Conservation (phyloP, 2,797 vertebrate species). For the Thamnophis elegans region DNA sequence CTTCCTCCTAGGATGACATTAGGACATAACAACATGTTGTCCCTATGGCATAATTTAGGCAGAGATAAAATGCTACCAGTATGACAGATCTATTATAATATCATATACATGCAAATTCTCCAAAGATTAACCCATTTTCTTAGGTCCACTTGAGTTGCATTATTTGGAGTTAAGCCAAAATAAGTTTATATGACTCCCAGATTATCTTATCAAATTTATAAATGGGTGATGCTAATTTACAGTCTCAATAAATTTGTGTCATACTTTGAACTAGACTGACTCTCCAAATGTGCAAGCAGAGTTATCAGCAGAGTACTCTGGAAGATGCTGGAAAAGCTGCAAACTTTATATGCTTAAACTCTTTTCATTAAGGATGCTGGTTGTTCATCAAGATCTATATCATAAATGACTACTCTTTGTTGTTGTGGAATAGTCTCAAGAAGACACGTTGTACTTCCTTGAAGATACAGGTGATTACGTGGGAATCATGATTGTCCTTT, state of each 20-base stretch:
- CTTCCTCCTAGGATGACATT: neutral
- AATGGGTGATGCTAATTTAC: neutral
- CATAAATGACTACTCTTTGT: neutral
- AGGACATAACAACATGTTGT: neutral
- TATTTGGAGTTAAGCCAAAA: neutral
- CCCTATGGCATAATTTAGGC: neutral
- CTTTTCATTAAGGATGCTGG: neutral
- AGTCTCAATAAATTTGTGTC: neutral
- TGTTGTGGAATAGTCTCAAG: neutral
- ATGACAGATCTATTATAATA: neutral
- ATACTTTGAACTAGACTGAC: neutral
- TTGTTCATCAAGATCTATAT: neutral
- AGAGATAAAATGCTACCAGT: neutral
- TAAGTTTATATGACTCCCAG: neutral
- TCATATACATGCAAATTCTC: neutral
- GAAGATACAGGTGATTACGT: neutral
- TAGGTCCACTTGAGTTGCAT: neutral
- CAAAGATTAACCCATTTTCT: neutral
- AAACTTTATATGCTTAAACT: neutral
- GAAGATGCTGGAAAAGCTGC: neutral
- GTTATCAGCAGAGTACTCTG: neutral
- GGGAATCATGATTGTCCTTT: neutral
- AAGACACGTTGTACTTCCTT: neutral
- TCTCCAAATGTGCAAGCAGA: neutral
- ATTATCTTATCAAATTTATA: neutral